Evolutionary conservation across 2,888 invertebrate genomes (phyloP).

Genomic region (Ormia ochracea): DNA sequence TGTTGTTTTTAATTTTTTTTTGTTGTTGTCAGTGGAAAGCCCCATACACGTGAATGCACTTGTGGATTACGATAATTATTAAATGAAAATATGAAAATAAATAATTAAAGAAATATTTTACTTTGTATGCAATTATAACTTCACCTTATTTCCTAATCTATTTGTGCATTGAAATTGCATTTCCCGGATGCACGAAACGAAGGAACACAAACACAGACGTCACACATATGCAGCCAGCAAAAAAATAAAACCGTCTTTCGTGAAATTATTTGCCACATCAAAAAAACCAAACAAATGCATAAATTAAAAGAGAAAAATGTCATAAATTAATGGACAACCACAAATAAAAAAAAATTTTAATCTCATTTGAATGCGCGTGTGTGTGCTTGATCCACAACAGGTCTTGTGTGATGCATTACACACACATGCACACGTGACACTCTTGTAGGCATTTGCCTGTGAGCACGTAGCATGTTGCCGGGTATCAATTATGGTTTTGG

Average conservation of each 20-base stretch:
- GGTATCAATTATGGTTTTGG: no score
- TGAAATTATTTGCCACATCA: slow-evolving; percentile 14
- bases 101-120: neutral
- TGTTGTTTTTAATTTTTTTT: no score
- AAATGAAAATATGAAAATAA: neutral
- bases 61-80: neutral
- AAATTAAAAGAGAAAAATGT: slow-evolving; percentile 19
- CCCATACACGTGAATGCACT: neutral
- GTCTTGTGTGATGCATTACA: neutral
- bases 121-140: neutral
- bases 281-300: slow-evolving; percentile 15
- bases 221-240: no score
- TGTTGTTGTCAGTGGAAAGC: no score
- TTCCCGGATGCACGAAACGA: slow-evolving; percentile 38
- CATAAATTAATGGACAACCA: slow-evolving; percentile 29
- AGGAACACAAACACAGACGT: neutral
- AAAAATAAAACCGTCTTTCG: neutral
- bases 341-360: neutral
- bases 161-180: slow-evolving; percentile 30
- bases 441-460: neutral
- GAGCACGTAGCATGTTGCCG: neutral
- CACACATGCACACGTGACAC: no score
- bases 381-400: neutral
- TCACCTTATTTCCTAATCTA: neutral
- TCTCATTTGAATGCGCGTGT: no score